Percentiles rank a stretch among this genome's conserved stretches.
Evolutionary conservation across 1,140 invertebrate species (phyloP).

Genomic region (Prorops nasuta): DNA sequence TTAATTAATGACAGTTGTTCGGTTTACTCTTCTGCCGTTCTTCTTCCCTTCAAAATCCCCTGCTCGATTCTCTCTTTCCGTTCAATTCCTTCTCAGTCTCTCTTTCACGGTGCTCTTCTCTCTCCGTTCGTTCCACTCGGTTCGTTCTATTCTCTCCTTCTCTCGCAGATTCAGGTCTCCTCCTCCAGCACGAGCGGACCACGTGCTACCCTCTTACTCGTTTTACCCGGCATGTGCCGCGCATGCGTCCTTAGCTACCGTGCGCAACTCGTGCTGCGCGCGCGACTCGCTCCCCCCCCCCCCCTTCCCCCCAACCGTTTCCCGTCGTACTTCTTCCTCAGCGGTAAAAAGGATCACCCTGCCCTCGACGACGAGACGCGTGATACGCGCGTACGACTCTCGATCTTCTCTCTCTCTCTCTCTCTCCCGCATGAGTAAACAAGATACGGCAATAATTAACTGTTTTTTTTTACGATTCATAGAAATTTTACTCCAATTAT

Average conservation of each 20-base stretch:
- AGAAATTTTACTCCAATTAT: too few species aligned
- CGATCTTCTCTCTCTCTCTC: conserved; percentile 5
- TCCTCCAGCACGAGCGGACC: conserved; percentile 28
- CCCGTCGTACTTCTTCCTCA: too few species aligned
- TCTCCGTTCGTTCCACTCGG: conserved; percentile 13
- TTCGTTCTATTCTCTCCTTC: conserved; percentile 16
- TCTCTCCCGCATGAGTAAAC: conserved; percentile 3
- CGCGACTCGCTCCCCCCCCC: conserved; percentile 28
- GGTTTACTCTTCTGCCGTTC: too few species aligned
- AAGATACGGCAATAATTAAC: too few species aligned
- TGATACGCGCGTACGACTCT: background rate
- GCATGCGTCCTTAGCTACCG: conserved; percentile 48
- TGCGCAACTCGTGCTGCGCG: conserved; percentile 48
- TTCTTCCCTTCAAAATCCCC: background rate
- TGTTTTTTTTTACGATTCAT: too few species aligned
- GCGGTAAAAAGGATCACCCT: too few species aligned
- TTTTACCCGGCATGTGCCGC: conserved; percentile 37
- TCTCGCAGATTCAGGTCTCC: conserved; percentile 3
- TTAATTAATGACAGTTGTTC: too few species aligned
- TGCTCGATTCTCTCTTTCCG: conserved; percentile 8
- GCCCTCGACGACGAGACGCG: background rate
- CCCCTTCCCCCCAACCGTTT: background rate
- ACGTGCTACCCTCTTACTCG: conserved; percentile 32
- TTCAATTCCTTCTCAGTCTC: conserved; percentile 3
- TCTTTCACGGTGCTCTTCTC: conserved; percentile 4